Base-by-base conservation (phyloP, 2,113 vertebrate species). In the Lophotis ruficrista region DNA sequence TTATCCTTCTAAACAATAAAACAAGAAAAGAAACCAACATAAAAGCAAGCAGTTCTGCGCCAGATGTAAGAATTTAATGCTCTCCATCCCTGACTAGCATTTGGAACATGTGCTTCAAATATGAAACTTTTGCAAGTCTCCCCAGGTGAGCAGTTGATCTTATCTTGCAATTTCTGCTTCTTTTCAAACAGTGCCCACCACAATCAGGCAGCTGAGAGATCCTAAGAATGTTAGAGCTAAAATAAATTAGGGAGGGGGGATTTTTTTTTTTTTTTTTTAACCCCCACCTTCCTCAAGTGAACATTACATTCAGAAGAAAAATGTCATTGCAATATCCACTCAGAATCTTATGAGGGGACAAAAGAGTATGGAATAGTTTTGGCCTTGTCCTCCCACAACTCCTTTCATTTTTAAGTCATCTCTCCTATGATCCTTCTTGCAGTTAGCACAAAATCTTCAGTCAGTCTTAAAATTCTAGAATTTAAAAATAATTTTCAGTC, bases 1-100 rank as follows among this genome's bases (percentile, higher is more conserved):
- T 98, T 96, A 98, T 96, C 94, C 90, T 97, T 97, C 96, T 93
- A 98, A 97, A 94, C 95, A 97, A 97, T 96, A 97, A 97, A 96
- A 90, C 93, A 95, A 91, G 87, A 85, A 92, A 96, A 96, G 90
- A 78, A 97, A 95, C 88, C 94, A 97, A 97, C 97, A 98, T 98
- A 97, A 98, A 97, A 98, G 97, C 95, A 94, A 96, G 94, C 94
- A 92, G 91, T 91, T 97, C 79, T 85, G 89, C 51, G 71, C 97
- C 98, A 98, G 98, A 97, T 98, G 97, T 94, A 97, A 89, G 97
- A 90, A 94, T 96, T 97, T 96, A 98, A 97, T 53, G 65, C 93
- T 95, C 30, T 20, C 66, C 96, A 91, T 96, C 91, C 97, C 95
- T 93, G 97, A 97, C 97, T 96, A 96, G 96, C 84, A 70, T 87